Conservation (phyloP, 2,888 invertebrate species). For the Xylophagus ater region DNA sequence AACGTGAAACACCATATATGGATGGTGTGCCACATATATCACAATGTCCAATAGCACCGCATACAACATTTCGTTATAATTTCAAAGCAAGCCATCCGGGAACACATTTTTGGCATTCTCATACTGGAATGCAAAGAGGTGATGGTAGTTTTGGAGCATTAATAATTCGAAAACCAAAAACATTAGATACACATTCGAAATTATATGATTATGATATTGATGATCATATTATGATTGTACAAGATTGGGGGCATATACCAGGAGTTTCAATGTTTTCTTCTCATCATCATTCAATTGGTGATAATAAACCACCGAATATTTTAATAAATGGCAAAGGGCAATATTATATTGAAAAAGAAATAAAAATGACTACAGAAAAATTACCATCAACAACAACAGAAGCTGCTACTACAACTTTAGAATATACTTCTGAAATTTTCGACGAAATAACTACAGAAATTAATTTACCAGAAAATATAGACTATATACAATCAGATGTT, state of each 20-base stretch:
- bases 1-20: conserved; percentile 68
- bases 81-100: conserved; percentile 63
- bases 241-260: conserved; percentile 71
- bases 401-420: no score
- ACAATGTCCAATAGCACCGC: conserved; percentile 72
- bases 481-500: background rate
- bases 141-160: conserved; percentile 75
- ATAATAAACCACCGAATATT: conserved; percentile 71
- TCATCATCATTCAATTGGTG: conserved; percentile 74
- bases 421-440: no score
- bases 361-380: no score
- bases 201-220: conserved; percentile 63
- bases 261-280: conserved; percentile 64
- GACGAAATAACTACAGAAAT: no score
- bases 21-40: conserved; percentile 80
- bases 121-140: conserved; percentile 72
- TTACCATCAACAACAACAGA: no score
- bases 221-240: conserved; percentile 62
- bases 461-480: no score
- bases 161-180: conserved; percentile 57
- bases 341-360: conserved; percentile 21
- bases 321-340: conserved; percentile 74
- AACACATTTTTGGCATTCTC: conserved; percentile 80
- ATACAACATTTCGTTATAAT: conserved; percentile 61
- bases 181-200: conserved; percentile 49